Percentiles rank a stretch among this genome's conserved stretches.
Conservation (phyloP, 2,888 invertebrate genomes). For the Drosophila algonquin region DNA sequence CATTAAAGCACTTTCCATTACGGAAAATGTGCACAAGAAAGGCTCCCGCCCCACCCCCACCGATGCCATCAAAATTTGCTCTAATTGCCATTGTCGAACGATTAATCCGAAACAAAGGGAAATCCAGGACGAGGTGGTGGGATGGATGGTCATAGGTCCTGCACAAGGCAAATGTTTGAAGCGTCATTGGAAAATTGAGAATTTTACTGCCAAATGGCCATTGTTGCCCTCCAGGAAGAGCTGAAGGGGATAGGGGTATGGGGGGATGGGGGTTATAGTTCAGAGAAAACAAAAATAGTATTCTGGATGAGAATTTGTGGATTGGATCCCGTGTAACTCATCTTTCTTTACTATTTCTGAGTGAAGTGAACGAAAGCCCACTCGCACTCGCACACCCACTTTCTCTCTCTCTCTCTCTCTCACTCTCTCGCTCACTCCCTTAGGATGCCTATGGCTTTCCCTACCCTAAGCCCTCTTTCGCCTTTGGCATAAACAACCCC, state of each 20-base stretch:
- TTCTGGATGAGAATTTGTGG: background rate
- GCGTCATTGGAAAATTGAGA: slow-evolving; percentile 19
- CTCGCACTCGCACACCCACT: no score
- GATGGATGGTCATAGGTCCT: background rate
- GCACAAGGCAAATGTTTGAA: slow-evolving; percentile 19
- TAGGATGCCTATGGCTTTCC: no score
- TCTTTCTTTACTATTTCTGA: no score
- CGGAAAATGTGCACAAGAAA: no score
- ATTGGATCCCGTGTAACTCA: no score
- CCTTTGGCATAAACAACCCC: background rate
- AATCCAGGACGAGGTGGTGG: background rate
- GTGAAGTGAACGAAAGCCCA: no score
- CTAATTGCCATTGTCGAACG: slow-evolving; percentile 39
- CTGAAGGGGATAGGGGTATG: background rate
- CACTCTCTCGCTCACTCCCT: no score
- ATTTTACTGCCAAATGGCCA: slow-evolving; percentile 24
- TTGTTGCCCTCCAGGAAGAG: background rate
- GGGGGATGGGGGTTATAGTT: background rate
- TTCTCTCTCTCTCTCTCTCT: no score
- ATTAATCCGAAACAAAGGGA: slow-evolving; percentile 37
- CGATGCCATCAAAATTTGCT: slow-evolving; percentile 33
- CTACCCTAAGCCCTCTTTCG: background rate
- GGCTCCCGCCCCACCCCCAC: background rate
- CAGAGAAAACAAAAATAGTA: slow-evolving; percentile 1
- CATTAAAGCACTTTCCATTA: background rate